Evolutionary conservation across 2,113 vertebrate species (phyloP), one percentile per base, ranked within the genome.

Genomic region (Tragelaphus buxtoni): DNA sequence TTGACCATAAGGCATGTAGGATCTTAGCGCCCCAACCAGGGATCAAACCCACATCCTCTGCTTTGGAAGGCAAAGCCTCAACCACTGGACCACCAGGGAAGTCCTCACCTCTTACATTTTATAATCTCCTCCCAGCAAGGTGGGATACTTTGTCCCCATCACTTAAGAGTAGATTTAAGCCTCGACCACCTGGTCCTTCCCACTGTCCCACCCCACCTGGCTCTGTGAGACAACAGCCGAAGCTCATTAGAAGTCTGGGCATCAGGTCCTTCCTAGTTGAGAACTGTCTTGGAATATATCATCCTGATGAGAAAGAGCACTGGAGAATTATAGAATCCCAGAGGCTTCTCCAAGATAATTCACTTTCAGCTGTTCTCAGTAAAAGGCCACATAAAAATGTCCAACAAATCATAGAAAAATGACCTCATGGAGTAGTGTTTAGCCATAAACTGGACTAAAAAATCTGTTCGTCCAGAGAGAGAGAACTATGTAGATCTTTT

Each of bases 391-490:
- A 93, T 97, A 95, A 97, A 98, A 96, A 94, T 97, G 58, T 93
- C 97, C 89, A 96, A 97, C 95, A 97, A 96, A 97, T 97, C 97
- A 97, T 92, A 96, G 94, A 94, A 94, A 97, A 97, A 97, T 97
- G 79, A 91, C 49, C 17, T 84, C 87, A 95, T 86, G 51, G 81
- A 96, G 58, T 90, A 92, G 74, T 92, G 42, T 90, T 96, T 94
- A 97, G 92, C 93, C 93, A 95, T 88, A 95, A 82, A 83, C 89
- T 94, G 81, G 56, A 97, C 87, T 90, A 88, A 90, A 81, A 90
- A 90, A 95, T 93, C 76, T 95, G 55, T 97, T 96, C 96, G 84
- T 94, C 88, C 74, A 92, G 90, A 95, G 90, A 79, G 90, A 79
- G 65, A 56, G 63, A 81, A 82, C 55, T 84, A 93, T 65, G 47